Base-by-base conservation (phyloP, 2,888 invertebrate genomes). In the Drosophila longiperda region DNA sequence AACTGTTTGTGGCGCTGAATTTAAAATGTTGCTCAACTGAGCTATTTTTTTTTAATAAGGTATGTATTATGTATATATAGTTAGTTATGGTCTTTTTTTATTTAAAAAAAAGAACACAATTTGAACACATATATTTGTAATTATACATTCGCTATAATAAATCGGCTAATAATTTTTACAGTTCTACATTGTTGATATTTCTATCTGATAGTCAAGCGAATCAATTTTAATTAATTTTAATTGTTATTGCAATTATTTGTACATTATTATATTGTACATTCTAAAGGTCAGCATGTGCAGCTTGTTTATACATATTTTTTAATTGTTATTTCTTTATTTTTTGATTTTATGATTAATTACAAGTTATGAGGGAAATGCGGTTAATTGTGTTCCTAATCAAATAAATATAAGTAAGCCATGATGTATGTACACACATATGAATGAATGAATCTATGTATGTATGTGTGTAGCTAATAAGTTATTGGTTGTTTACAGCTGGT, bases 201-300 rank as follows among this genome's bases (percentile, higher is more conserved):
- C 3, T 1, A 3, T 11, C 45, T 45, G n/a, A 62, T 26, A 54
- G 55, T 26, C 32, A 53, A 57, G 20, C 58, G 12, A 81, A 81
- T 80, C 80, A 67, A 77, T 64, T 77, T 50, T 54, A 71, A 58
- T 76, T 80, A 76, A 88, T 84, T 84, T 71, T 73, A 80, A 86
- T 80, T 85, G 64, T 73, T 75, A 80, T 86, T 75, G 73, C 75
- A 64, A 57, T 68, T 87, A 79, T 76, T 78, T 87, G 73, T 65
- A 61, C 64, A 66, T 60, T 58, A 58, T 48, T 60, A 58, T 64
- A 53, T 58, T 61, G 48, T 60, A 58, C 61, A 57, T 42, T 66
- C 52, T 57, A 80, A 59, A 78, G 80, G 80, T 80, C 72, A 65
- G 62, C 80, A 48, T 69, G 64, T 55, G 70, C 38, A 38, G 69